Base-by-base conservation (phyloP, 2,888 invertebrate species). In the Allacma fusca region DNA sequence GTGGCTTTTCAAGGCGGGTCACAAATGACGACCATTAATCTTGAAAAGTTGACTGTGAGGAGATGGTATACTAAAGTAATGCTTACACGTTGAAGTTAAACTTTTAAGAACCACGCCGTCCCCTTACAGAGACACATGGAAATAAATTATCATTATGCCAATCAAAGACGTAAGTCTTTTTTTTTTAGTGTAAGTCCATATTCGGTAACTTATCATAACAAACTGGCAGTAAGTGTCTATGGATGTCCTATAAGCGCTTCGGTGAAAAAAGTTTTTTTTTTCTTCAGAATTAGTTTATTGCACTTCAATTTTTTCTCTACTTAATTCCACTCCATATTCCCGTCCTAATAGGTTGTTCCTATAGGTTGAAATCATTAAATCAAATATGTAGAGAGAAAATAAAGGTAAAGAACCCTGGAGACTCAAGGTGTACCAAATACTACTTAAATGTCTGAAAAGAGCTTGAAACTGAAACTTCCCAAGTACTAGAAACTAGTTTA, bases 81-180 rank as follows among this genome's bases (percentile, higher is more conserved):
- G 40, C 13, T 9, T 40, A 40, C 40, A 40, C 7, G 13, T 40
- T 50, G 50, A 19, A 50, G 50, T 4, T 19, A 50, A 50, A 50
- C 16, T 13, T 50, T 50, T 50, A 19, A 2, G 19, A 50, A n/a
- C 40, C 40, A 40, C 40, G 50, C 50, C 50, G 50, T 5, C 50
- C 50, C n/a, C n/a, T 50, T n/a, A 50, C 19, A 40, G 13, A 40
- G 13, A 16, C 50, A n/a, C 50, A 50, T 50, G 16, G 50, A 50
- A 50, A 50, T 50, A 50, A 50, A 50, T 50, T 50, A 50, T 50
- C 50, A 50, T 50, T 50, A 50, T 50, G 50, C 50, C 50, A 50
- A 50, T 50, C 50, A 50, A 50, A 50, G 50, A 16, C 16, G 50
- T 50, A 50, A 5, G 50, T 50, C 50, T 2, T 50, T 19, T 16